A percentile compares a stretch with the other conserved stretches of the same genome.
Evolutionary conservation across 37 sponge, comb jelly and placozoan species (phyloP).

Genomic region (Haliclona indistincta): DNA sequence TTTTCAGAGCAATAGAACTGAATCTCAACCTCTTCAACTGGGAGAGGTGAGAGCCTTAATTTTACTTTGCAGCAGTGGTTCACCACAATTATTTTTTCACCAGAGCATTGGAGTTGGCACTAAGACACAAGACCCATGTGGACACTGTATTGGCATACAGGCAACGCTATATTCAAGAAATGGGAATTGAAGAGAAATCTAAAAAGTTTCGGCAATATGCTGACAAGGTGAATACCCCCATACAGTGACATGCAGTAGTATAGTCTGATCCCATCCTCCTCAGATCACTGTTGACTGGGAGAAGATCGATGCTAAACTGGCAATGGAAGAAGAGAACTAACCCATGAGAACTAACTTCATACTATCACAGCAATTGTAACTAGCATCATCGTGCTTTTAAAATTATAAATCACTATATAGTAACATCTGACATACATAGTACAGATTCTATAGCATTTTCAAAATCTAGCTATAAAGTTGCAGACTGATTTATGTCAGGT

Average conservation of each 20-base stretch:
- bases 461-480: too few relatives aligned
- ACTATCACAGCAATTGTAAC: too few relatives aligned
- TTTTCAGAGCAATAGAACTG: slow-evolving; percentile 86
- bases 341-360: too few relatives aligned
- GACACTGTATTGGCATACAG: slow-evolving; percentile 94
- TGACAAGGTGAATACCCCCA: slow-evolving; percentile 44
- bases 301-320: slow-evolving; percentile 81
- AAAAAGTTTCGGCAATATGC: slow-evolving; percentile 71
- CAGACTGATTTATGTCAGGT: too few relatives aligned
- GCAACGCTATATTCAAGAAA: slow-evolving; percentile 69
- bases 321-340: slow-evolving; percentile 78
- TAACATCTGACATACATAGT: too few relatives aligned
- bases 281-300: slow-evolving; percentile 92
- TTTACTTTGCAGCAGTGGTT: background rate
- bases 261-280: background rate
- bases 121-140: slow-evolving; percentile 94
- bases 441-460: too few relatives aligned
- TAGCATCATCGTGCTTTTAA: too few relatives aligned
- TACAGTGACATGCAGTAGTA: slow-evolving; percentile 6
- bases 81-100: background rate
- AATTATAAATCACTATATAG: too few relatives aligned
- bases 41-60: slow-evolving; percentile 71
- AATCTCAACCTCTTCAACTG: slow-evolving; percentile 86
- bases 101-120: slow-evolving; percentile 91
- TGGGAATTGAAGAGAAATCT: slow-evolving; percentile 76